A percentile compares a stretch with the other conserved stretches of the same genome.
phyloP scores from a whole-genome alignment of 1,140 invertebrate species.

The Eriosoma lanigerum region DNA sequence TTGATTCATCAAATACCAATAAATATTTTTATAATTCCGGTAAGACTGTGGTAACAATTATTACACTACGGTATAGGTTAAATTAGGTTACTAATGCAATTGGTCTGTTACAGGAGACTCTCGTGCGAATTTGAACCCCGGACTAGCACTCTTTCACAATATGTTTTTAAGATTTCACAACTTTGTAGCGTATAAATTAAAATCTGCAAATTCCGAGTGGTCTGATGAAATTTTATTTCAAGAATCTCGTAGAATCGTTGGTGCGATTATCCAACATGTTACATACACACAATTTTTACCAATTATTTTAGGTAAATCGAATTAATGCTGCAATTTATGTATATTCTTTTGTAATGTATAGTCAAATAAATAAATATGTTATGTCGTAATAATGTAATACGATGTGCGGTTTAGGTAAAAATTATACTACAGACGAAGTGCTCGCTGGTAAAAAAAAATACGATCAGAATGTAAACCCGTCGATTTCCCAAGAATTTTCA shows the following conservation, averaged over 20 bases:
- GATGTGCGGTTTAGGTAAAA: slow-evolving; percentile 18
- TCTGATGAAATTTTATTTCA: slow-evolving; percentile 77
- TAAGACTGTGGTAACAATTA: not conserved
- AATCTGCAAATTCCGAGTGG: slow-evolving; percentile 76
- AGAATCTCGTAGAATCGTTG: slow-evolving; percentile 76
- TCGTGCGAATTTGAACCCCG: slow-evolving; percentile 77
- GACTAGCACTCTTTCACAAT: slow-evolving; percentile 79
- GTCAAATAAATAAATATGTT: not conserved
- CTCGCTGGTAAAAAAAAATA: not conserved
- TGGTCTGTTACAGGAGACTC: slow-evolving; percentile 65
- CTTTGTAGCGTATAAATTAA: slow-evolving; percentile 67
- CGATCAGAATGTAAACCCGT: not conserved
- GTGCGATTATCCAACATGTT: slow-evolving; percentile 82
- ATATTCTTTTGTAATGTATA: no score
- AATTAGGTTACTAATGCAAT: no score
- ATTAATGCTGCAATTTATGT: no score
- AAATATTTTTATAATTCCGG: not conserved
- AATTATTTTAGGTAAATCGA: slow-evolving; percentile 71
- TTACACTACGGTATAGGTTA: no score
- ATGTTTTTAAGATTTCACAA: slow-evolving; percentile 85
- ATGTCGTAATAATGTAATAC: not conserved
- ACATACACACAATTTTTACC: slow-evolving; percentile 85
- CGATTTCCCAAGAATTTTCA: slow-evolving; percentile 31
- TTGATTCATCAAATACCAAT: not conserved
- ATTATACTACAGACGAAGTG: not conserved